Evolutionary conservation across 2,113 vertebrate species (phyloP).

Genomic region (Prochilodus magdalenae): DNA sequence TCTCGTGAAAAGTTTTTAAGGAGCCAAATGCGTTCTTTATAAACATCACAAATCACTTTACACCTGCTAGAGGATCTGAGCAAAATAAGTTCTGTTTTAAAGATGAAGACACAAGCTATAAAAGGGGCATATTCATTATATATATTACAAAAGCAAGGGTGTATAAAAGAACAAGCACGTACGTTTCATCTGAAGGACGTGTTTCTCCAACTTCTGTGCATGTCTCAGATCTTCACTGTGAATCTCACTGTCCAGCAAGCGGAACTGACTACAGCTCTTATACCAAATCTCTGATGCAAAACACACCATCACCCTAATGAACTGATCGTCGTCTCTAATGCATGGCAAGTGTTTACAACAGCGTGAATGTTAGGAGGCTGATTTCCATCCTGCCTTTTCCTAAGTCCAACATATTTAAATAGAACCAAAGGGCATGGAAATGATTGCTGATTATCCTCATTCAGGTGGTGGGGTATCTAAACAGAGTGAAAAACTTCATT

Average conservation of each 20-base stretch:
- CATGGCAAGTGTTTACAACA: background rate
- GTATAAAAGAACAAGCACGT: background rate
- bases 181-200: background rate
- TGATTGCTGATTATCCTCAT: background rate
- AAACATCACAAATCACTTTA: no score
- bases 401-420: constrained; percentile 16
- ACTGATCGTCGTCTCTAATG: background rate
- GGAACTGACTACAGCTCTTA: background rate
- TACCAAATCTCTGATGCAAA: constrained; percentile 2
- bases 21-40: no score
- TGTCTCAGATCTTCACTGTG: background rate
- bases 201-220: background rate
- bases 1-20: no score
- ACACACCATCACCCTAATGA: background rate
- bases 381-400: constrained; percentile 10
- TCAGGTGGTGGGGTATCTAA: background rate
- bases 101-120: no score
- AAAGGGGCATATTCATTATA: no score
- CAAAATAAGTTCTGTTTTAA: no score
- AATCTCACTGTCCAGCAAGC: background rate
- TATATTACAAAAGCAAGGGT: background rate
- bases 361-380: background rate
- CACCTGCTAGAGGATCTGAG: no score
- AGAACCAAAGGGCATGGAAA: constrained; percentile 9
- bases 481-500: background rate